Percentiles rank a stretch among this genome's conserved stretches.
These are phyloP conservation scores for Xanthorhoe spadicearia DNA, from an alignment of 2,888 invertebrate genomes.

Conservation along the genomic window DNA sequence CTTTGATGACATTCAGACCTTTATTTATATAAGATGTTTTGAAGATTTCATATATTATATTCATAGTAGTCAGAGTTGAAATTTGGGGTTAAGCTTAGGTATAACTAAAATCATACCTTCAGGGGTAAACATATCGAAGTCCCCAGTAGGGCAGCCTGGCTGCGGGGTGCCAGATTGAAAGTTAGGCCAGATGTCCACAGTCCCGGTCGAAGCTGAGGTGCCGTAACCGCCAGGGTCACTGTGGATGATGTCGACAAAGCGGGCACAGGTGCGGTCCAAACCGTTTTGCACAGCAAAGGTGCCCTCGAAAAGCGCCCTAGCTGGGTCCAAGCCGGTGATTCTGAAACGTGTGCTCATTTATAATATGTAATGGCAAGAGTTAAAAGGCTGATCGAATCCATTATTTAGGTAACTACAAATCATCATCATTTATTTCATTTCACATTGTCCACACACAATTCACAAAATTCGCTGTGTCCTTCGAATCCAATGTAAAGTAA, in stretches of 20 bases:
- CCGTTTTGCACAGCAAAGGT: conserved; percentile 57
- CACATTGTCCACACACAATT: too few relatives aligned
- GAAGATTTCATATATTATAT: too few relatives aligned
- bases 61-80: too few relatives aligned
- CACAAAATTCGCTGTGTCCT: background rate
- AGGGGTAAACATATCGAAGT: conserved; percentile 61
- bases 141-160: conserved; percentile 81
- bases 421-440: too few relatives aligned
- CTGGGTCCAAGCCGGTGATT: conserved; percentile 85
- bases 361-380: background rate
- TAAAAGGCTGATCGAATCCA: background rate
- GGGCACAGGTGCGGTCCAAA: conserved; percentile 80
- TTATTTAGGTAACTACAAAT: too few relatives aligned
- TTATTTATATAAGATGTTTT: too few relatives aligned
- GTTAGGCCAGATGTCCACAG: conserved; percentile 86
- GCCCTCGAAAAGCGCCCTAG: conserved; percentile 84
- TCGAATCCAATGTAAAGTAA: background rate
- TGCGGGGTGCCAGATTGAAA: conserved; percentile 70
- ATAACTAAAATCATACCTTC: conserved; percentile 57
- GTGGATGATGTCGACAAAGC: conserved; percentile 87
- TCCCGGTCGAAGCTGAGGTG: conserved; percentile 75
- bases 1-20: too few relatives aligned
- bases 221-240: conserved; percentile 86
- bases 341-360: conserved; percentile 53
- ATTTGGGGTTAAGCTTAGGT: too few relatives aligned